Evolutionary conservation across 2,113 vertebrate genomes (phyloP).

Genomic region (Neodon shergylaensis): DNA sequence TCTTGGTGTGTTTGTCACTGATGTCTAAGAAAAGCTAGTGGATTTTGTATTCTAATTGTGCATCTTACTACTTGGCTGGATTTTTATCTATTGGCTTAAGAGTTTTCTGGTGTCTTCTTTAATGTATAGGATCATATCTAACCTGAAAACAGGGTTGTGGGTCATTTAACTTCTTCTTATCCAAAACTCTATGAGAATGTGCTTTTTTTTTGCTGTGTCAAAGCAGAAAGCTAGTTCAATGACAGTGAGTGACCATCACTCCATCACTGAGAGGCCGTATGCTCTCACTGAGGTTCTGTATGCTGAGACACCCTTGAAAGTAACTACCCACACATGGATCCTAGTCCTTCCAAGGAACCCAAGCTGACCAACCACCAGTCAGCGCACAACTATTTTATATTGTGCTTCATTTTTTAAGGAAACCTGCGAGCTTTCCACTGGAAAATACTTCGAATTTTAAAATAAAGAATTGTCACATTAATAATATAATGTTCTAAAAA

Average conservation of each 20-base stretch:
- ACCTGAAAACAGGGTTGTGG: neutral
- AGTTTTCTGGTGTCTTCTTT: neutral
- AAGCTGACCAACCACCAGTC: neutral
- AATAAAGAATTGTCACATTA: conserved; percentile 25
- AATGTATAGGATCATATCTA: neutral
- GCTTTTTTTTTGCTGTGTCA: neutral
- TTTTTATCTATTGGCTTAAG: neutral
- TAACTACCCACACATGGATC: neutral
- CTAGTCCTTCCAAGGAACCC: neutral
- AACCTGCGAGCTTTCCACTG: neutral
- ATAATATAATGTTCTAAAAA: conserved; percentile 53
- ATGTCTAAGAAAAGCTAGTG: neutral
- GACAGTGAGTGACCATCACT: neutral
- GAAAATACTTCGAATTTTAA: conserved; percentile 38
- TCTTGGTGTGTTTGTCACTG: neutral
- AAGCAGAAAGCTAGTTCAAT: neutral
- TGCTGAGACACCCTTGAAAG: neutral
- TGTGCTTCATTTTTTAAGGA: neutral
- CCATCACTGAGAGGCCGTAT: neutral
- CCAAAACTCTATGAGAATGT: neutral
- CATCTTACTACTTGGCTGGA: neutral
- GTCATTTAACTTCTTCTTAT: neutral
- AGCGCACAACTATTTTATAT: neutral
- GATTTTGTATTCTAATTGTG: neutral
- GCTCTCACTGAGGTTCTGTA: neutral